phyloP scores from a whole-genome alignment of 2,888 invertebrate genomes.

The Meghimatium bilineatum region DNA sequence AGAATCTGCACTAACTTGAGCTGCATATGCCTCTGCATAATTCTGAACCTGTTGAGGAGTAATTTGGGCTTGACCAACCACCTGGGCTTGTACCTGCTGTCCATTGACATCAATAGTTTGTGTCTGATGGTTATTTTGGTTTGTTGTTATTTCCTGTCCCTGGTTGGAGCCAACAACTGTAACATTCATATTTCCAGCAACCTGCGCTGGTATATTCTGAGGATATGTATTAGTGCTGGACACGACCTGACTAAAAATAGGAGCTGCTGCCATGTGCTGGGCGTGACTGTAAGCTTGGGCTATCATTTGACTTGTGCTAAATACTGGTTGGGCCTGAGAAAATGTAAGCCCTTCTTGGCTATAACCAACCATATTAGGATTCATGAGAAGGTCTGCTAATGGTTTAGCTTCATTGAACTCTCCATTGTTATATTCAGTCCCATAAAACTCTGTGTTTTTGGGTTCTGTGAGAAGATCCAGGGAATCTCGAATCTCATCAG shows the following conservation, averaged over 20 bases:
- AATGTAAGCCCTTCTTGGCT: slow-evolving; percentile 44
- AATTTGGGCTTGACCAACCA: slow-evolving; percentile 15
- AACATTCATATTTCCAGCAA: slow-evolving; percentile 48
- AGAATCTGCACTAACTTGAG: slow-evolving; percentile 36
- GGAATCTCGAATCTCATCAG: slow-evolving; percentile 49
- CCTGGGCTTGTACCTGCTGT: slow-evolving; percentile 43
- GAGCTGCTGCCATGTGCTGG: slow-evolving; percentile 50
- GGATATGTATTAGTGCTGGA: slow-evolving; percentile 42
- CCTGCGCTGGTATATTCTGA: slow-evolving; percentile 45
- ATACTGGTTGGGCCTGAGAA: slow-evolving; percentile 38
- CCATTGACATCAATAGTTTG: slow-evolving; percentile 50
- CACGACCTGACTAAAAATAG: slow-evolving; percentile 46
- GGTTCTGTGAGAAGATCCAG: slow-evolving; percentile 50
- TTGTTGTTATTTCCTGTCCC: slow-evolving; percentile 29
- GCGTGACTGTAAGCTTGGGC: slow-evolving; percentile 55
- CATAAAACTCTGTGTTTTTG: slow-evolving; percentile 50
- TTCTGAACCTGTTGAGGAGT: slow-evolving; percentile 36
- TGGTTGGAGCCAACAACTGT: slow-evolving; percentile 45
- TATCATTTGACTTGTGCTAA: slow-evolving; percentile 54
- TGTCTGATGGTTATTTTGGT: slow-evolving; percentile 18
- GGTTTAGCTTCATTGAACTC: slow-evolving; percentile 53
- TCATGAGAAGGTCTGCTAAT: slow-evolving; percentile 51
- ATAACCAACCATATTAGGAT: slow-evolving; percentile 51
- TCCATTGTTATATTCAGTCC: slow-evolving; percentile 45
- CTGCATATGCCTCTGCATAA: slow-evolving; percentile 44